Evolutionary conservation across 2,113 vertebrate genomes (phyloP), one percentile per base, ranked within the genome.

Genomic region (Etheostoma spectabile): DNA sequence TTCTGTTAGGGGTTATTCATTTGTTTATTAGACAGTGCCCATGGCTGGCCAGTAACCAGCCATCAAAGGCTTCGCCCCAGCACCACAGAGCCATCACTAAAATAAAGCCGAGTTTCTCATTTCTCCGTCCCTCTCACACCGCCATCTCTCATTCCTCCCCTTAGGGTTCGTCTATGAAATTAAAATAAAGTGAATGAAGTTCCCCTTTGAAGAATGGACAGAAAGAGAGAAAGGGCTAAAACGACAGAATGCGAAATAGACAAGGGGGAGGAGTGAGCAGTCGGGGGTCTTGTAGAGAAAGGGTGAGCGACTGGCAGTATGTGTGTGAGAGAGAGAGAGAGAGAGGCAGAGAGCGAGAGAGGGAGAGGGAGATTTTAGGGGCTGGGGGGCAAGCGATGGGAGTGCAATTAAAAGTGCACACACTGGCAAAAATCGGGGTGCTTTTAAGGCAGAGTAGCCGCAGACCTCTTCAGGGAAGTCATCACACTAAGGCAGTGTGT

Each of bases 361-460:
- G 83, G 81, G 83, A 83, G 81, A 72, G 83, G 78, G 87, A 86
- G 86, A 82, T 84, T 84, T 63, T 74, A 89, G 87, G 85, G 81
- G 92, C 92, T 94, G 86, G 90, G 91, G 91, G 92, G 89, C 86
- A 89, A 91, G 93, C 85, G 86, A 93, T 93, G 93, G 91, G 93
- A 94, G 92, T 53, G 93, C 94, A 95, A 95, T 95, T 95, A 96
- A 95, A 95, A 96, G 93, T 95, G 93, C 94, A 95, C 93, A 96
- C 93, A 95, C 93, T 93, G 92, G 93, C 93, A 90, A 92, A 93
- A 95, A 94, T 92, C 79, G 88, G 85, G 88, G 88, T 86, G 87
- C 93, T 94, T 95, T 94, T 90, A 92, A 95, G 92, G 88, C 88
- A 88, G 85, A 92, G 88, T 87, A 91, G 92, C 89, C 74, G 80